Percentiles rank a stretch among this genome's conserved stretches.
Evolutionary conservation across 2,888 invertebrate species (phyloP).

Genomic region (Nesidiocoris tenuis): DNA sequence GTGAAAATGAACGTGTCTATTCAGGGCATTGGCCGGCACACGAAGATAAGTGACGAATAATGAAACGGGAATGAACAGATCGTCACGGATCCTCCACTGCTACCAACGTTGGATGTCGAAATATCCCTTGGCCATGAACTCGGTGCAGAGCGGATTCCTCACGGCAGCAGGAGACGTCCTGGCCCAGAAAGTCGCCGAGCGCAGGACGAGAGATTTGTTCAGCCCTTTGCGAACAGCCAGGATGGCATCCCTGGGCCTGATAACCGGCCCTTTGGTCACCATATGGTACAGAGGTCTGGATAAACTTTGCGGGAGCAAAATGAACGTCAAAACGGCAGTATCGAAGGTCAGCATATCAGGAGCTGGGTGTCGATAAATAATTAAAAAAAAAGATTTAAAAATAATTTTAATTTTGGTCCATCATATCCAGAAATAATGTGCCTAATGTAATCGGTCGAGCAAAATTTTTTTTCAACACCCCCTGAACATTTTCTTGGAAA

Average conservation of each 20-base stretch:
- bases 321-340: slow-evolving; percentile 8
- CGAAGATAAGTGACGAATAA: neutral
- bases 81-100: neutral
- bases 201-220: neutral
- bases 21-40: no score
- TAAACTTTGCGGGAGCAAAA: slow-evolving; percentile 7
- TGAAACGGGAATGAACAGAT: neutral
- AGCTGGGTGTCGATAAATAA: no score
- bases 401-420: no score
- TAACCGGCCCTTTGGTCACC: slow-evolving; percentile 8
- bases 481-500: no score
- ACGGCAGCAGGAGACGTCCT: slow-evolving; percentile 15
- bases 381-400: no score
- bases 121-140: slow-evolving; percentile 22
- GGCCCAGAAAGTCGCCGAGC: slow-evolving; percentile 6
- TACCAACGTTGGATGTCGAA: slow-evolving; percentile 1
- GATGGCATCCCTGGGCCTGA: slow-evolving; percentile 17
- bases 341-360: slow-evolving; percentile 1
- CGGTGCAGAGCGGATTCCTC: slow-evolving; percentile 1
- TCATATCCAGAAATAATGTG: no score
- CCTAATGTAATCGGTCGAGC: no score
- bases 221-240: slow-evolving; percentile 3
- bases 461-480: no score
- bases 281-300: slow-evolving; percentile 20
- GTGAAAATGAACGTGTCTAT: no score